Evolutionary conservation across 2,888 invertebrate species (phyloP).

Genomic region (Lampropteryx suffumata): DNA sequence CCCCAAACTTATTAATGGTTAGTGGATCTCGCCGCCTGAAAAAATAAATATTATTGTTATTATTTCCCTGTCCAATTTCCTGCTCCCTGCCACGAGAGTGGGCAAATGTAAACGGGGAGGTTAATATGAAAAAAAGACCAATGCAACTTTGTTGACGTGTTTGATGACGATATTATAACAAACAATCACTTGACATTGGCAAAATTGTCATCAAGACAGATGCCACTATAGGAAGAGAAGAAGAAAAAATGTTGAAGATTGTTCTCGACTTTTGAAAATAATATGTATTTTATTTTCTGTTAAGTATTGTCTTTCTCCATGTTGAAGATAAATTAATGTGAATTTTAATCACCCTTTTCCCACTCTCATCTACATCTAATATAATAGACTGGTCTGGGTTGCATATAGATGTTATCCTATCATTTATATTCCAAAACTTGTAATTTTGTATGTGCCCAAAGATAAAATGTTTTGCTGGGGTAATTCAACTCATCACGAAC

Average conservation of each 20-base stretch:
- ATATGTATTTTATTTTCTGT: conserved; percentile 53
- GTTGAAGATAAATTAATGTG: conserved; percentile 50
- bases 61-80: too few relatives aligned
- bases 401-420: conserved; percentile 54
- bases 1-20: too few relatives aligned
- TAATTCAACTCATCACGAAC: conserved; percentile 77
- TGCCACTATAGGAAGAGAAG: too few relatives aligned
- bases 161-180: too few relatives aligned
- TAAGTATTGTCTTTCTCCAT: conserved; percentile 50
- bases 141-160: too few relatives aligned
- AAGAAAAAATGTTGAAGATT: conserved; percentile 54
- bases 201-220: too few relatives aligned
- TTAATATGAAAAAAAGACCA: too few relatives aligned
- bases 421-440: conserved; percentile 23
- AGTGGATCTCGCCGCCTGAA: too few relatives aligned
- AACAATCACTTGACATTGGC: too few relatives aligned
- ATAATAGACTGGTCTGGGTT: conserved; percentile 45
- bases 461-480: conserved; percentile 79
- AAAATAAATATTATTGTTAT: too few relatives aligned
- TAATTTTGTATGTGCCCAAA: conserved; percentile 47
- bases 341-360: conserved; percentile 19
- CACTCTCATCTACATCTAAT: conserved; percentile 43
- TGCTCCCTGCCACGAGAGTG: too few relatives aligned
- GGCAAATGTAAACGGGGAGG: too few relatives aligned
- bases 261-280: conserved; percentile 64